Evolutionary conservation across 1,140 invertebrate genomes (phyloP).

Genomic region (Cyclargus thomasi): DNA sequence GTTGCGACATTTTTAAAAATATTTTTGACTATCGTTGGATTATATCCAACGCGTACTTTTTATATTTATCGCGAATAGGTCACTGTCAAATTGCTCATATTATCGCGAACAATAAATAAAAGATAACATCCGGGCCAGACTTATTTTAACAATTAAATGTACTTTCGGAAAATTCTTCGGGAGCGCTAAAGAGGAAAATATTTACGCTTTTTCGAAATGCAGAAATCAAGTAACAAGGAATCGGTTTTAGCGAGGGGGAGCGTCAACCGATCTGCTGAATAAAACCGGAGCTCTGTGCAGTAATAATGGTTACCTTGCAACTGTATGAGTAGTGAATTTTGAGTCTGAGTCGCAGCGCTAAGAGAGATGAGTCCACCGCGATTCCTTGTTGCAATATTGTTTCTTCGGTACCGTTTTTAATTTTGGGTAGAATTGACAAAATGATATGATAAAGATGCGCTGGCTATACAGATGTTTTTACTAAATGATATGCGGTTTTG

Average conservation of each 20-base stretch:
- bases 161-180: conserved; percentile 59
- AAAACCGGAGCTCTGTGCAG: conserved; percentile 51
- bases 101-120: conserved; percentile 24
- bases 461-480: too few relatives aligned
- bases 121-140: not conserved
- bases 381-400: conserved; percentile 6
- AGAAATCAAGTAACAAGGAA: conserved; percentile 74
- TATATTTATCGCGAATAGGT: conserved; percentile 43
- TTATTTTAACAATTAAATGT: conserved; percentile 58
- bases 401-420: not conserved
- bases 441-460: too few relatives aligned
- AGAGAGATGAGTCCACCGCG: conserved; percentile 18
- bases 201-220: conserved; percentile 73
- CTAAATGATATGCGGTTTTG: too few relatives aligned
- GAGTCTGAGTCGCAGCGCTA: conserved; percentile 28
- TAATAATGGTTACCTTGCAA: conserved; percentile 62
- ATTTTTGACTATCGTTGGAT: conserved; percentile 44
- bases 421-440: not conserved
- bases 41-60: conserved; percentile 44
- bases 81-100: conserved; percentile 42
- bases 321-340: conserved; percentile 44
- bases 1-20: conserved; percentile 40
- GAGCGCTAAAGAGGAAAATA: conserved; percentile 70
- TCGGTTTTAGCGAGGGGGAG: conserved; percentile 66
- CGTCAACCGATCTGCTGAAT: conserved; percentile 59